Base-by-base conservation (phyloP, 2,797 vertebrate species). In the Mus minutoides region DNA sequence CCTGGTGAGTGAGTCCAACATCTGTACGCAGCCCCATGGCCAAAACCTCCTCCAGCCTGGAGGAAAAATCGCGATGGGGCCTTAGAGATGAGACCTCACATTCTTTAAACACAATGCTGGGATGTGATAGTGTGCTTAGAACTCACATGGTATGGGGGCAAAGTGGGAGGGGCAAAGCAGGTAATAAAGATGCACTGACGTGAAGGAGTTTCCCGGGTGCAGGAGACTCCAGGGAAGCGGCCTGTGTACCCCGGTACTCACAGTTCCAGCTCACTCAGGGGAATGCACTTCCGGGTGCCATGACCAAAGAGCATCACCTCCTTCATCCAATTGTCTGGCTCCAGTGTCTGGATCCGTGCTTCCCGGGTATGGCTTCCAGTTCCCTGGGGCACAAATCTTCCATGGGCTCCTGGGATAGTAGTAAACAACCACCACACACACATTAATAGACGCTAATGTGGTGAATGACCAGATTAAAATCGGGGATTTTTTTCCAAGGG, bases 1-100 rank as follows among this genome's bases (percentile, higher is more conserved):
- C 99, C 99, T 99, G 96, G 1, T 99, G 99, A 56, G 98, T 98
- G 97, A 99, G 86, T 73, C 99, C 99, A 60, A 98, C 96, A 0
- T 99, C 98, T 3, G 98, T 99, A 77, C 99, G 99, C 95, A 99
- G 98, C n/a, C 99, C 99, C 98, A 99, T 98, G 75, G 98, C 98
- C 97, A 99, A 97, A 97, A 99, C 98, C 97, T 99, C 99, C 98
- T 99, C 99, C 98, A 99, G 94, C 87, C 99, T 99, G 97, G 5
- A 92, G 95, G 67, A 64, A 92, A 92, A 93, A 75, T 16, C 76
- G 85, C 0, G 0, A 52, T 0, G 10, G 3, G 21, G 1, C 49
- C 58, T 90, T 43, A 40, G 52, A 58, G 62, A 46, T 13, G n/a
- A 64, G 62, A 49, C 2, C 3, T 52, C 78, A 89, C 34, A 0